Percentiles rank a stretch among this genome's conserved stretches.
phyloP scores from a whole-genome alignment of 2,888 invertebrate species.

The Hanleya hanleyi region DNA sequence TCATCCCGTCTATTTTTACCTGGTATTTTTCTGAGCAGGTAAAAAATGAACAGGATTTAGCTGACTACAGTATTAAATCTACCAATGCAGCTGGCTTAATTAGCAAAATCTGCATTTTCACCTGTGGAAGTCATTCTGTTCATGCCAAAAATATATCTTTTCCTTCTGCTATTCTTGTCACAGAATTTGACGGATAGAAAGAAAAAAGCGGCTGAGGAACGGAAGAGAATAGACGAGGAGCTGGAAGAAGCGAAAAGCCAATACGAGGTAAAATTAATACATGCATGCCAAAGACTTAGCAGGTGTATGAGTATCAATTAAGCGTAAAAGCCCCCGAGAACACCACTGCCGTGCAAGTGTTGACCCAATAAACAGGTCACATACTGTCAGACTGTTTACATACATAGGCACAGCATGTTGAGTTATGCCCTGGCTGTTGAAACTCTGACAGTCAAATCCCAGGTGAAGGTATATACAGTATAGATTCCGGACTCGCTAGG shows the following conservation, averaged over 20 bases:
- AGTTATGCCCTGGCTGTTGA: neutral
- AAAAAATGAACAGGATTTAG: no score
- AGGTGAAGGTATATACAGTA: no score
- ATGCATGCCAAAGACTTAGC: neutral
- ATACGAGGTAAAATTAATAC: slow-evolving; percentile 52
- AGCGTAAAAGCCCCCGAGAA: no score
- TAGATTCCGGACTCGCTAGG: no score
- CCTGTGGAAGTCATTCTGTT: no score
- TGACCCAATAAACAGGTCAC: neutral
- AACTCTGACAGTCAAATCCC: neutral
- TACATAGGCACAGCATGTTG: neutral
- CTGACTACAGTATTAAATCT: no score
- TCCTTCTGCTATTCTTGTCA: slow-evolving; percentile 12
- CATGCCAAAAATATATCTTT: no score
- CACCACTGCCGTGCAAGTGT: neutral
- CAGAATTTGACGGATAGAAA: slow-evolving; percentile 67
- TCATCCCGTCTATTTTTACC: no score
- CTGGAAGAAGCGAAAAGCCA: slow-evolving; percentile 62
- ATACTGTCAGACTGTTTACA: neutral
- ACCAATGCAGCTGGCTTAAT: no score
- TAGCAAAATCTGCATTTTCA: no score
- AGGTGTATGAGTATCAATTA: neutral
- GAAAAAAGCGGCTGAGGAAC: slow-evolving; percentile 63
- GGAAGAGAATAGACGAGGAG: slow-evolving; percentile 62
- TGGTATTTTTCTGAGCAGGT: no score